Conservation (phyloP, 2,888 invertebrate species). For the Lydus trimaculatus region DNA sequence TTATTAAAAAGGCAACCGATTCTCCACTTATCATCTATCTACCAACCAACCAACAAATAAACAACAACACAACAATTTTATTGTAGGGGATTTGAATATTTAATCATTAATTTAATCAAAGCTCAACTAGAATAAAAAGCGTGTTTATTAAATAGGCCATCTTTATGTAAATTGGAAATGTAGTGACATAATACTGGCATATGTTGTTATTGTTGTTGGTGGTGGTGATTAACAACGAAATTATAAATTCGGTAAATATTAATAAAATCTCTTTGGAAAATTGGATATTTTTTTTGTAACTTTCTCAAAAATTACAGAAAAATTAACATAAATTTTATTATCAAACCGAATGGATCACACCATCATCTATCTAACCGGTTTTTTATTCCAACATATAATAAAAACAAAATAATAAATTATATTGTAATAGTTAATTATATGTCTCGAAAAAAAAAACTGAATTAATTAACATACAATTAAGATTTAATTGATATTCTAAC, state of each 20-base stretch:
- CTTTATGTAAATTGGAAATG: constrained; percentile 20
- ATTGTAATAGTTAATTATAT: not conserved
- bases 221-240: not conserved
- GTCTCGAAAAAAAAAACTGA: not conserved
- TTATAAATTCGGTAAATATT: too few species aligned
- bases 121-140: not conserved
- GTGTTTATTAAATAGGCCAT: constrained; percentile 5
- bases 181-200: constrained; percentile 2
- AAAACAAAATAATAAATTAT: constrained; percentile 4
- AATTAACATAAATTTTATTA: not conserved
- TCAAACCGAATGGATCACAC: not conserved
- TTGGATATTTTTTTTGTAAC: not conserved
- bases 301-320: not conserved
- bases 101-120: not conserved
- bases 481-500: not conserved
- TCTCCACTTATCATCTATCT: too few species aligned
- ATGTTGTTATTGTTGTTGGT: not conserved
- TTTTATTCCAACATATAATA: not conserved
- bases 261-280: not conserved
- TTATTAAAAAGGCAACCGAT: too few species aligned
- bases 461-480: not conserved
- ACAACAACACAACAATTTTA: too few species aligned
- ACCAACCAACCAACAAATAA: too few species aligned
- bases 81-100: too few species aligned
- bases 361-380: not conserved